Evolutionary conservation across 1,140 invertebrate species (phyloP).

Genomic region (Sipha flava): DNA sequence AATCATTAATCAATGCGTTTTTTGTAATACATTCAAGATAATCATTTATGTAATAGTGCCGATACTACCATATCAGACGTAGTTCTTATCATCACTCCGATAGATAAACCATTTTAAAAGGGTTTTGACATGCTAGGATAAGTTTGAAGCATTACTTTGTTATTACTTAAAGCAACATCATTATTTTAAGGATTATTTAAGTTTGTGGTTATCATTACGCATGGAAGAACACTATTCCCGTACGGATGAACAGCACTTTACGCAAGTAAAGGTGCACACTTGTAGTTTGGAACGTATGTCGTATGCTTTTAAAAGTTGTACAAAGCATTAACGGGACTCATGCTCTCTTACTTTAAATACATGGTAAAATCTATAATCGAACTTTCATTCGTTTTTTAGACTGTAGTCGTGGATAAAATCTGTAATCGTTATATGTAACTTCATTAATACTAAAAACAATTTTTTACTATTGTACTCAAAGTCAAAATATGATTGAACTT

Average conservation of each 20-base stretch:
- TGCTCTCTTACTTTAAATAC: neutral
- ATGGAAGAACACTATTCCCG: neutral
- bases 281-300: neutral
- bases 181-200: conserved; percentile 4
- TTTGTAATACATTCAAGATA: neutral
- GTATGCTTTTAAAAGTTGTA: neutral
- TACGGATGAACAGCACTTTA: neutral
- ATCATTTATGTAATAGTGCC: too few relatives aligned
- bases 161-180: neutral
- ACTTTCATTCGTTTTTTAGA: too few relatives aligned
- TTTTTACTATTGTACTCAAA: too few relatives aligned
- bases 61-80: neutral
- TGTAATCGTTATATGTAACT: neutral
- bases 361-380: neutral
- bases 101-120: neutral
- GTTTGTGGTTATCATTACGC: neutral
- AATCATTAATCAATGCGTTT: too few relatives aligned
- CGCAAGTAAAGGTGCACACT: neutral
- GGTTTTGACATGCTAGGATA: neutral
- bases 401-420: too few relatives aligned
- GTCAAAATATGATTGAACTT: too few relatives aligned
- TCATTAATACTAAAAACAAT: too few relatives aligned
- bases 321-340: neutral
- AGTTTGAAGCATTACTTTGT: neutral
- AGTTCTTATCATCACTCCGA: neutral